Base-by-base conservation (phyloP, 2,888 invertebrate genomes). In the Andrena minutula region DNA sequence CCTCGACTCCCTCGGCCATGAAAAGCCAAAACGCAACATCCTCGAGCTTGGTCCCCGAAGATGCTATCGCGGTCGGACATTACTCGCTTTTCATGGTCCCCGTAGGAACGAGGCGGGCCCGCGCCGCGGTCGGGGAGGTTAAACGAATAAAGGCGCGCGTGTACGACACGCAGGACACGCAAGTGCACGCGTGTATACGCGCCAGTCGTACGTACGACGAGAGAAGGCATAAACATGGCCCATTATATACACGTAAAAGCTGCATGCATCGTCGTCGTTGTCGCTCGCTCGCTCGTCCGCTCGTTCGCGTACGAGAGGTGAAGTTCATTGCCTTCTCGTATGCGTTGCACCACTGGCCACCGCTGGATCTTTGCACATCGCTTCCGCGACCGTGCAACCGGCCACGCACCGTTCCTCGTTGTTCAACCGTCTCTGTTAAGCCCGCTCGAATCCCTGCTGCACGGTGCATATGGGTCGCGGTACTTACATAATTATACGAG, bases 281-380 rank as follows among this genome's bases (percentile, higher is more conserved):
- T 86, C 71, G 51, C 75, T 77, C 60, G 61, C 56, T 71, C 66
- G 69, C 70, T 16, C 32, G 71, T 65, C 66, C 69, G 70, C 77
- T 78, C 81, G 80, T 71, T 66, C 74, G 75, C 58, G 53, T 61
- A 69, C 63, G 92, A 92, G 87, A 80, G 93, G 93, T 94, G 93
- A 94, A 93, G 94, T 94, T 94, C 94, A 94, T 94, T 94, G 94
- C 94, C 94, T 94, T 88, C 92, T 89, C 82, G 82, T 82, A 76
- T 75, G 86, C 86, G 88, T 88, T 80, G 80, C 86, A 79, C 65
- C 85, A 76, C 83, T 69, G 75, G 79, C 77, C 87, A 80, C 79
- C 78, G 76, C 82, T 77, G 75, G 72, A 78, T 77, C 79, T 80
- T 65, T 63, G 66, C 72, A 20, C 75, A 73, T 66, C 68, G 73